Evolutionary conservation across 2,113 vertebrate species (phyloP).

Genomic region (Daphoenositta chrysoptera): DNA sequence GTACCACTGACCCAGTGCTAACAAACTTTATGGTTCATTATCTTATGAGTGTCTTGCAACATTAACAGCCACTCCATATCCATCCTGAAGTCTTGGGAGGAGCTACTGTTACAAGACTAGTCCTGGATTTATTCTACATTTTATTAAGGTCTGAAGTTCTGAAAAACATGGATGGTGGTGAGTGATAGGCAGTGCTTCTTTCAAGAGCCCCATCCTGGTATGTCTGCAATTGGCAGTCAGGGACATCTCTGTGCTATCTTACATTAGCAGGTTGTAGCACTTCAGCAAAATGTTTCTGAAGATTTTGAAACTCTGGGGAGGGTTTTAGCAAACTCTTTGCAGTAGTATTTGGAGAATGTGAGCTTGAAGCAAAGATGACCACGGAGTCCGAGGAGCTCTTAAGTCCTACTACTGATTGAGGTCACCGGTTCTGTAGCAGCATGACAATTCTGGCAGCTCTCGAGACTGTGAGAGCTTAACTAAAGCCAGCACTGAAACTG

Average conservation of each 20-base stretch:
- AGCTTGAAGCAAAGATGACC: conserved; percentile 53
- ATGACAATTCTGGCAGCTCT: conserved; percentile 19
- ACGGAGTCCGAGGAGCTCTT: background rate
- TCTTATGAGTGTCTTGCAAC: background rate
- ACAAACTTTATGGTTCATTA: background rate
- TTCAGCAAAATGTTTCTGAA: background rate
- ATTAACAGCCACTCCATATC: background rate
- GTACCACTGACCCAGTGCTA: background rate
- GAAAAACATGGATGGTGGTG: background rate
- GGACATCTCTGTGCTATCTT: background rate
- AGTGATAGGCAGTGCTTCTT: background rate
- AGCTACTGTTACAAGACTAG: background rate
- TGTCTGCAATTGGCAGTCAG: background rate
- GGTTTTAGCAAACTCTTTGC: conserved; percentile 21
- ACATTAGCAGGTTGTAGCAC: background rate
- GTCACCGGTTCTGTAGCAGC: conserved; percentile 51
- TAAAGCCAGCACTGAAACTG: conserved; percentile 40
- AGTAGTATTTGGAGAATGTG: conserved; percentile 40
- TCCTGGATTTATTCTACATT: background rate
- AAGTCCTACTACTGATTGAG: conserved; percentile 20
- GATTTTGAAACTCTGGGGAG: background rate
- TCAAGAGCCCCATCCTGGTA: background rate
- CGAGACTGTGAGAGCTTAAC: background rate
- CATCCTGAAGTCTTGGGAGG: background rate
- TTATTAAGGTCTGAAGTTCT: background rate